phyloP scores from a whole-genome alignment of 2,113 vertebrate species.

The Tauraco erythrolophus region DNA sequence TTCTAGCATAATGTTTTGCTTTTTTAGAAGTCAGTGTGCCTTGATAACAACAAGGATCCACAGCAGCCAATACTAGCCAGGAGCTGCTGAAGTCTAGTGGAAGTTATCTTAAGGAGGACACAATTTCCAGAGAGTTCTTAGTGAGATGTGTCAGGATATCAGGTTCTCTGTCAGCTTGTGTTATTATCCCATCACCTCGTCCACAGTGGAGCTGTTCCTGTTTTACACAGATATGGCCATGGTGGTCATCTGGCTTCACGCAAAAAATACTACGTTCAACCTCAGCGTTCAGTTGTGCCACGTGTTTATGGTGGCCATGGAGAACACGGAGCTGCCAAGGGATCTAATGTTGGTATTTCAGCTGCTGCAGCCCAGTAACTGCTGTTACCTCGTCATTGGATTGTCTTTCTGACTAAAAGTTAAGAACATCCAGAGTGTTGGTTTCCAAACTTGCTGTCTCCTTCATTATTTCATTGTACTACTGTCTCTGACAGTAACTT shows the following conservation, averaged over 20 bases:
- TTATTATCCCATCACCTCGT: neutral
- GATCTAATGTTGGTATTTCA: neutral
- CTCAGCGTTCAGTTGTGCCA: neutral
- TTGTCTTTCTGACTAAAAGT: neutral
- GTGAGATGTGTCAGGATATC: neutral
- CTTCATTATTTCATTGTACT: neutral
- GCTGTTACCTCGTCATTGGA: neutral
- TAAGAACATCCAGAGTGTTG: neutral
- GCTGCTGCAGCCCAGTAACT: neutral
- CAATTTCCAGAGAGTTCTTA: neutral
- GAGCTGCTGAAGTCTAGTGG: neutral
- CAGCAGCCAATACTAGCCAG: neutral
- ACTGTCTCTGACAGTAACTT: neutral
- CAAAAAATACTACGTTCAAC: neutral
- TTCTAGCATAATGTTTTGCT: neutral
- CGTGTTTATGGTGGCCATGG: neutral
- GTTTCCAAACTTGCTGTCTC: neutral
- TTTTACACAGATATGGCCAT: neutral
- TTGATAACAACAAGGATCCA: neutral
- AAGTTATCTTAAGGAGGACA: neutral
- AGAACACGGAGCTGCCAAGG: neutral
- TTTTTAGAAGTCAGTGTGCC: neutral
- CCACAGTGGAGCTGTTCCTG: neutral
- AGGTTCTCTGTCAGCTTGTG: neutral
- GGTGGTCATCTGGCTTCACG: neutral